Evolutionary conservation across 2,113 vertebrate species (phyloP).

Genomic region (Ophiodon elongatus): DNA sequence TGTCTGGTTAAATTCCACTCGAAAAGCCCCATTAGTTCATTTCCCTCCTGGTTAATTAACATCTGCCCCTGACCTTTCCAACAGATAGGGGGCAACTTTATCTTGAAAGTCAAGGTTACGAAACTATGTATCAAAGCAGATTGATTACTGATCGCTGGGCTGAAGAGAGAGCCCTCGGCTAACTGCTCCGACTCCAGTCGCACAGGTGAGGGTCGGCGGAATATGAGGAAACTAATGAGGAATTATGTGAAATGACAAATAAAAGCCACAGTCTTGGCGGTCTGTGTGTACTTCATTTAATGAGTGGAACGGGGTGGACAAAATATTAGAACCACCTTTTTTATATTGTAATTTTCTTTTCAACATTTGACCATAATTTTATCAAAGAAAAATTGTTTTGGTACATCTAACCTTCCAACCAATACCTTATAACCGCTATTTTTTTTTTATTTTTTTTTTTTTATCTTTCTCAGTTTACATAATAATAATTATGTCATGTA

Average conservation of each 20-base stretch:
- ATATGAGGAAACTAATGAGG: conserved; percentile 7
- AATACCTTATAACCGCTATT: not conserved
- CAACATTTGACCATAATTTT: not conserved
- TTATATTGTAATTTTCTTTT: not conserved
- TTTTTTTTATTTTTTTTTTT: not conserved
- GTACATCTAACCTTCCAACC: not conserved
- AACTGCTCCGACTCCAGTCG: conserved; percentile 38
- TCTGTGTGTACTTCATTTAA: not conserved
- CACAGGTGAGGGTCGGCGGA: conserved; percentile 12
- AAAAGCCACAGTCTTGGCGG: not conserved
- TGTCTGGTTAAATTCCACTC: conserved; percentile 85
- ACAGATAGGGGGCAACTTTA: conserved; percentile 87
- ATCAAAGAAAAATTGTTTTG: not conserved
- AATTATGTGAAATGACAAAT: not conserved
- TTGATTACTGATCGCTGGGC: conserved; percentile 82
- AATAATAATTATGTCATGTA: not conserved
- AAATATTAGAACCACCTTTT: not conserved
- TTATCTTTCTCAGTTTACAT: not conserved
- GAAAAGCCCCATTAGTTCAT: conserved; percentile 86
- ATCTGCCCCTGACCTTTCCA: conserved; percentile 87
- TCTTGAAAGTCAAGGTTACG: conserved; percentile 87
- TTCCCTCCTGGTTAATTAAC: conserved; percentile 93
- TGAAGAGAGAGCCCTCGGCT: conserved; percentile 51
- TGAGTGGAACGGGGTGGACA: not conserved
- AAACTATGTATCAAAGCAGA: conserved; percentile 84